Conservation (phyloP, 2,797 vertebrate genomes). For the Crenuchus spilurus region DNA sequence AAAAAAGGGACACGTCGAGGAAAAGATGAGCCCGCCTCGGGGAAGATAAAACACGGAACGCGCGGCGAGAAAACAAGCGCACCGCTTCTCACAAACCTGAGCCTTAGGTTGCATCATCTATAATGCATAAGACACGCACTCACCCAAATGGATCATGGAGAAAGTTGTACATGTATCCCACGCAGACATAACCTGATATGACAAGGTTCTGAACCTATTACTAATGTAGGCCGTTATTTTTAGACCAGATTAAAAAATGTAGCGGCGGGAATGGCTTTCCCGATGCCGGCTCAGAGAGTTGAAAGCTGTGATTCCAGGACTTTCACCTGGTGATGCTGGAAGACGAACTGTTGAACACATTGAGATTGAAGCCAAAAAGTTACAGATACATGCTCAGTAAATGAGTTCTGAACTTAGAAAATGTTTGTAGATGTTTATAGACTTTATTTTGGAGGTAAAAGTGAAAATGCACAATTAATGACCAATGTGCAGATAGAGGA, state of each 20-base stretch:
- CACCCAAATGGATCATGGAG: slow-evolving; percentile 58
- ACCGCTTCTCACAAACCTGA: slow-evolving; percentile 53
- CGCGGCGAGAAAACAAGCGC: slow-evolving; percentile 51
- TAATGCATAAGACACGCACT: slow-evolving; percentile 59
- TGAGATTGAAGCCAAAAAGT: not conserved
- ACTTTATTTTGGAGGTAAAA: too few species aligned
- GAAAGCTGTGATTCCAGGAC: slow-evolving; percentile 12
- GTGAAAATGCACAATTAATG: too few species aligned
- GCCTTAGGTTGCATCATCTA: slow-evolving; percentile 56
- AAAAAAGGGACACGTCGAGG: slow-evolving; percentile 66
- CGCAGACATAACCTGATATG: slow-evolving; percentile 58
- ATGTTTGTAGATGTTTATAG: too few species aligned
- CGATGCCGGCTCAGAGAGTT: not conserved
- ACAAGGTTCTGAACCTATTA: slow-evolving; percentile 56
- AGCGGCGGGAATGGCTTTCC: slow-evolving; percentile 30
- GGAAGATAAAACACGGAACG: slow-evolving; percentile 52
- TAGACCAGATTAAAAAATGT: slow-evolving; percentile 47
- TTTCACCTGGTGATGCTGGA: not conserved
- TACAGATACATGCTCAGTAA: too few species aligned
- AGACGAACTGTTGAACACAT: not conserved
- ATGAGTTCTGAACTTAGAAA: too few species aligned
- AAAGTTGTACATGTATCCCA: slow-evolving; percentile 49
- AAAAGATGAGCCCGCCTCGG: slow-evolving; percentile 52
- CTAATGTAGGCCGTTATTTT: slow-evolving; percentile 55
- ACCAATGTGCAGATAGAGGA: too few species aligned